These are phyloP conservation scores for Zoanthus sansibaricus DNA, from an alignment of 92 coral and sea anemone genomes.

Conservation along the genomic window DNA sequence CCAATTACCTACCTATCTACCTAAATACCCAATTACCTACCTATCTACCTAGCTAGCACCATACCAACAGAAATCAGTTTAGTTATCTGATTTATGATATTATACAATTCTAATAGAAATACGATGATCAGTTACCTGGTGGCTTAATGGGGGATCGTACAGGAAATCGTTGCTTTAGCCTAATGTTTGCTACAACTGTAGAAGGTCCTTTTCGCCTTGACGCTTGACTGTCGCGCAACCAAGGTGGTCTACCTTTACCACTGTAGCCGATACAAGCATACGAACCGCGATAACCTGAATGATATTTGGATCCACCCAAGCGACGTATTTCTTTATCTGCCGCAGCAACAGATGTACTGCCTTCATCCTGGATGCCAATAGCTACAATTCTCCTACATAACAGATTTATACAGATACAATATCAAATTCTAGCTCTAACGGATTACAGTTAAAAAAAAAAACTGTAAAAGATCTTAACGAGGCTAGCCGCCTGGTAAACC, in stretches of 20 bases:
- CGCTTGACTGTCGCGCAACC: constrained; percentile 27
- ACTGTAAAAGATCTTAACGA: no score
- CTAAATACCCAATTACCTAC: no score
- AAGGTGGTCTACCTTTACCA: constrained; percentile 31
- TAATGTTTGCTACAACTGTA: constrained; percentile 36
- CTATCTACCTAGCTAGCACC: no score
- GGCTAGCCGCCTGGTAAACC: no score
- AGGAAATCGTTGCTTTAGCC: constrained; percentile 30
- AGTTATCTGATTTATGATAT: no score
- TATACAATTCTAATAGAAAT: neutral
- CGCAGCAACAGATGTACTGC: neutral
- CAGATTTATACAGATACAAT: neutral
- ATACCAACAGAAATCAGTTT: no score
- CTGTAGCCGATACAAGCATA: constrained; percentile 14
- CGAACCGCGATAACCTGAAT: constrained; percentile 24
- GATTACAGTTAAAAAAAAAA: no score
- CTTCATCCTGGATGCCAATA: constrained; percentile 31
- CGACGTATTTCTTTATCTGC: constrained; percentile 36
- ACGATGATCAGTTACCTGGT: constrained; percentile 5
- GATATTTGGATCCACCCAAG: constrained; percentile 26
- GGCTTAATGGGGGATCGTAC: constrained; percentile 27
- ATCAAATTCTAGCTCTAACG: no score
- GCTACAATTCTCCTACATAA: constrained; percentile 26
- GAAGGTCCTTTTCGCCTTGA: constrained; percentile 24
- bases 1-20: no score